Conservation (phyloP, 2,797 vertebrate species). For the Bufotes viridis region DNA sequence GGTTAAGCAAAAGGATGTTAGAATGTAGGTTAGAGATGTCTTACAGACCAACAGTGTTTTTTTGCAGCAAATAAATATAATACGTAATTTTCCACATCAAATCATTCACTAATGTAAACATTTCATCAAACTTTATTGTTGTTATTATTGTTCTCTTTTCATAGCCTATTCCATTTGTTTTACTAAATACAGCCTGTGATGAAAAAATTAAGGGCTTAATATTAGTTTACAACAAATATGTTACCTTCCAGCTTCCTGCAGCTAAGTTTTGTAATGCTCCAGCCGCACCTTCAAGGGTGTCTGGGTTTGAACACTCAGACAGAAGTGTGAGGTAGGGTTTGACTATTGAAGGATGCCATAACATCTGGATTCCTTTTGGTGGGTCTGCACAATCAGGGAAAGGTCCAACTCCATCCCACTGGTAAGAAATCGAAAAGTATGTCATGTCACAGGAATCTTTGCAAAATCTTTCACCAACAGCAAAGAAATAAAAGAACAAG, state of each 20-base stretch:
- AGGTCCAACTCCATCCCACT: slow-evolving; percentile 98
- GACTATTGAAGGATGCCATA: slow-evolving; percentile 99
- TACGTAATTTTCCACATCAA: too few relatives aligned
- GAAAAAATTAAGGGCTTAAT: background rate
- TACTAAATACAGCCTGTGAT: background rate
- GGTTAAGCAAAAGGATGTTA: too few relatives aligned
- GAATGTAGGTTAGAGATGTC: too few relatives aligned
- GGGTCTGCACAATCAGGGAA: slow-evolving; percentile 94
- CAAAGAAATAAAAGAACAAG: background rate
- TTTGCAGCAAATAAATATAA: too few relatives aligned
- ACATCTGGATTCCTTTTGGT: slow-evolving; percentile 98
- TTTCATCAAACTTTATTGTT: too few relatives aligned
- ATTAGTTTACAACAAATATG: background rate
- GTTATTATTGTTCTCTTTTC: too few relatives aligned
- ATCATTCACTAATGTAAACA: too few relatives aligned
- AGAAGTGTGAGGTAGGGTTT: slow-evolving; percentile 99
- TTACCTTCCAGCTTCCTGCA: slow-evolving; percentile 98
- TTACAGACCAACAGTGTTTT: too few relatives aligned
- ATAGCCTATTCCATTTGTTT: background rate
- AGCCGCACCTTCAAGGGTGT: slow-evolving; percentile 97
- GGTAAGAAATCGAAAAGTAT: slow-evolving; percentile 58
- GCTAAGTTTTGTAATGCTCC: slow-evolving; percentile 98
- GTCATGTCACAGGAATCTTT: background rate
- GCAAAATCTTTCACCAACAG: background rate
- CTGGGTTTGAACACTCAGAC: slow-evolving; percentile 98